Evolutionary conservation across 2,797 vertebrate species (phyloP), one percentile per base, ranked within the genome.

Genomic region (Intellagama lesueurii): DNA sequence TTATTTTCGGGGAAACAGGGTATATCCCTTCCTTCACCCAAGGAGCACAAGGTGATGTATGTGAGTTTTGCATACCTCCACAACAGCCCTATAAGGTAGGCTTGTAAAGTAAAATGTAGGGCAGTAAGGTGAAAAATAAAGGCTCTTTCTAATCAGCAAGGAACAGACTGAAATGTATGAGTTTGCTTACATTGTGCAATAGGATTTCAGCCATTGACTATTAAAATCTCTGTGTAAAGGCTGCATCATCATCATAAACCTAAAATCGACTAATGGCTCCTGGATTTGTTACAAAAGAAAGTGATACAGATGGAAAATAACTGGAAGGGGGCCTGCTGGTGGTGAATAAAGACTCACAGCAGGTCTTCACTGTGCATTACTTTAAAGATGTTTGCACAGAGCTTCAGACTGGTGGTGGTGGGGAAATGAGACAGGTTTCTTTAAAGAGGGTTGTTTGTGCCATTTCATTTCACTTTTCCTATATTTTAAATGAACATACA

Each of bases 291-390:
- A 92, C 92, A 68, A 76, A 84, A 82, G 82, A 91, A 85, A 78
- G 91, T 86, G 83, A 92, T 92, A 86, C 91, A 92, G 90, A 91
- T 89, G 83, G 88, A 78, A 95, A 88, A 88, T 76, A 88, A 81
- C 87, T 72, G 52, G 89, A 90, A 92, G 70, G 72, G 89, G 81
- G 64, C 89, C 92, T 95, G 94, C 94, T 93, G 94, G 87, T 94
- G 91, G 91, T 92, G 77, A 84, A 87, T 91, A 93, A 95, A 30
- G 69, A 94, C 89, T 94, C 93, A 90, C 92, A 92, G 95, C 75
- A 1, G 91, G 95, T 82, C 90, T 52, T 90, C 92, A 91, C 92
- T 91, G 64, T 90, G 81, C 84, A 91, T 87, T 92, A 88, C 93
- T 93, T 90, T 69, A 89, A 92, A 88, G 94, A 94, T 91, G 90